phyloP scores from a whole-genome alignment of 2,797 vertebrate species.

The Crax fasciolata region DNA sequence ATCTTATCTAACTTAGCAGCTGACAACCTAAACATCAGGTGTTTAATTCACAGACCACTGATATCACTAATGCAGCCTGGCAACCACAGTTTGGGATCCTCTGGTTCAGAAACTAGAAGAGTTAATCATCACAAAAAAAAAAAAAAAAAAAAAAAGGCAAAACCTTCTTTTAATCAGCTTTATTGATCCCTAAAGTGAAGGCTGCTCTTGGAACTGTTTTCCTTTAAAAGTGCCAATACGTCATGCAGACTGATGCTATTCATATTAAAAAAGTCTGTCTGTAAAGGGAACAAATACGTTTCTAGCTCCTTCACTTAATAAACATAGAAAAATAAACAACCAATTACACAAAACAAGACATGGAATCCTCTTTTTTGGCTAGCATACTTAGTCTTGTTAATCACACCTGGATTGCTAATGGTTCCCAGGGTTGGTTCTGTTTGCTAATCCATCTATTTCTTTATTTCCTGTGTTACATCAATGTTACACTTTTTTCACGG shows the following conservation, averaged over 20 bases:
- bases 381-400: background rate
- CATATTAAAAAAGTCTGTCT: background rate
- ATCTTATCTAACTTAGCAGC: background rate
- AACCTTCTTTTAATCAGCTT: background rate
- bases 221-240: background rate
- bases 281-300: background rate
- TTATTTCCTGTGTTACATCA: background rate
- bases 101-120: background rate
- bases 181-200: background rate
- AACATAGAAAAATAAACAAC: background rate
- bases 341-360: background rate
- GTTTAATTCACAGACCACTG: background rate
- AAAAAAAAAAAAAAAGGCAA: background rate
- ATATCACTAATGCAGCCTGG: background rate
- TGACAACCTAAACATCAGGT: background rate
- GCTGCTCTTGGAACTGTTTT: background rate
- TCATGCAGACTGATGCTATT: fast-evolving
- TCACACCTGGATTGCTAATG: background rate
- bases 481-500: background rate
- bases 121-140: background rate
- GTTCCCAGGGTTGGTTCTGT: background rate
- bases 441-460: background rate
- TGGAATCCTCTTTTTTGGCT: background rate
- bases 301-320: background rate
- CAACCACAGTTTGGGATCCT: background rate